These are phyloP conservation scores for Felis chaus DNA, from an alignment of 2,113 vertebrate species.

Conservation along the genomic window DNA sequence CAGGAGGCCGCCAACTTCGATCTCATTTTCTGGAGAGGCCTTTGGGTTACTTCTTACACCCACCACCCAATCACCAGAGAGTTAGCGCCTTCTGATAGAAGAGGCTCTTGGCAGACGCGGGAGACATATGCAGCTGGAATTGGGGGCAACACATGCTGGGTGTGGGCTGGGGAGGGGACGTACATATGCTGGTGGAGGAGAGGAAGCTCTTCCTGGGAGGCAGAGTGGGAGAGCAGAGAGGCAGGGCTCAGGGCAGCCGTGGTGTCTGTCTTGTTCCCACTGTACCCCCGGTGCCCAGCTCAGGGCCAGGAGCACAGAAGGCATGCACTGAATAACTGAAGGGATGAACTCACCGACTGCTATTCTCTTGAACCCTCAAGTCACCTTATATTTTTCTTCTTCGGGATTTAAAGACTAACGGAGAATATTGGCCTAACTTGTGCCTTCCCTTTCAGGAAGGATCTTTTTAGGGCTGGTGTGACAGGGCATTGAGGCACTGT, in stretches of 20 bases:
- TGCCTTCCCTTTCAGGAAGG: not conserved
- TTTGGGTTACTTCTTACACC: conserved; percentile 32
- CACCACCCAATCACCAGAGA: not conserved
- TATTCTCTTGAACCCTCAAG: not conserved
- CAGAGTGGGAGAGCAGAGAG: not conserved
- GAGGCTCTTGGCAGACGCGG: not conserved
- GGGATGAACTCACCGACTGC: not conserved
- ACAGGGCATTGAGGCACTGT: not conserved
- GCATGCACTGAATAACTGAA: not conserved
- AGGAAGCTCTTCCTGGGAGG: not conserved
- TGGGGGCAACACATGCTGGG: not conserved
- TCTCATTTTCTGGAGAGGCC: conserved; percentile 50
- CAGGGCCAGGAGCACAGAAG: not conserved
- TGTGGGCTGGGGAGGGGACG: not conserved
- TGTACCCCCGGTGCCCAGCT: not conserved
- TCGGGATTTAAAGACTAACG: not conserved
- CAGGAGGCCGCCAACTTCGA: conserved; percentile 57
- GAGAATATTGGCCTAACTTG: not conserved
- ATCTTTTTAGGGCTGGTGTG: not conserved
- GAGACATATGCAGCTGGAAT: not conserved
- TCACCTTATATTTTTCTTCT: not conserved
- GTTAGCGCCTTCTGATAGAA: not conserved
- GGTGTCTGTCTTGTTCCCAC: not conserved
- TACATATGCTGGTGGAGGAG: not conserved
- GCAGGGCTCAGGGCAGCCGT: not conserved